These are phyloP conservation scores for Tricholauxania praeusta DNA, from an alignment of 2,888 invertebrate genomes.

Conservation along the genomic window DNA sequence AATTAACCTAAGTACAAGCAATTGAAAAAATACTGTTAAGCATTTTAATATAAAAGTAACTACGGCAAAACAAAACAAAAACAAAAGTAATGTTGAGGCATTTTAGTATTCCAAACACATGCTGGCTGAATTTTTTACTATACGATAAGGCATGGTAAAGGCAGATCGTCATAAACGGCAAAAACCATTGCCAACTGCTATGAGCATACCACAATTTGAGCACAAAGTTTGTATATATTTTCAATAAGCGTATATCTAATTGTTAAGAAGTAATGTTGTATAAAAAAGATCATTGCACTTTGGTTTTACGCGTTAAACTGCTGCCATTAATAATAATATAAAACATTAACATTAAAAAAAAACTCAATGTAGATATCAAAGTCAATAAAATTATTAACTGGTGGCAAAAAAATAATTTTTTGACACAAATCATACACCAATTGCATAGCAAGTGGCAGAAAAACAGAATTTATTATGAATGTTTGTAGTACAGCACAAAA, in stretches of 20 bases:
- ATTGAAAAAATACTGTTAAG: conserved; percentile 8
- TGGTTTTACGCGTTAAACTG: background rate
- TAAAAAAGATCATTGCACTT: conserved; percentile 24
- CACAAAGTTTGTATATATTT: background rate
- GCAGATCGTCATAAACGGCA: too few relatives aligned
- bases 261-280: background rate
- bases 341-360: background rate
- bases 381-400: conserved; percentile 6
- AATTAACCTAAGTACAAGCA: background rate
- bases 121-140: conserved; percentile 17
- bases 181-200: background rate
- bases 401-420: conserved; percentile 1
- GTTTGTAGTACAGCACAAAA: background rate
- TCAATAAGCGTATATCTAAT: conserved; percentile 6
- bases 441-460: background rate
- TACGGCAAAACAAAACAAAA: conserved; percentile 20
- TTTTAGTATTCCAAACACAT: conserved; percentile 41
- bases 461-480: background rate
- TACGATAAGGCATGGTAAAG: background rate
- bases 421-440: conserved; percentile 11
- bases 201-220: background rate
- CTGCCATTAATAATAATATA: background rate
- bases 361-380: background rate
- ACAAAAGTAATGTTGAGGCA: conserved; percentile 9
- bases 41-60: conserved; percentile 19